Percentiles rank a stretch among this genome's conserved stretches.
These are phyloP conservation scores for Calliopsis andreniformis DNA, from an alignment of 1,140 invertebrate genomes.

Conservation along the genomic window DNA sequence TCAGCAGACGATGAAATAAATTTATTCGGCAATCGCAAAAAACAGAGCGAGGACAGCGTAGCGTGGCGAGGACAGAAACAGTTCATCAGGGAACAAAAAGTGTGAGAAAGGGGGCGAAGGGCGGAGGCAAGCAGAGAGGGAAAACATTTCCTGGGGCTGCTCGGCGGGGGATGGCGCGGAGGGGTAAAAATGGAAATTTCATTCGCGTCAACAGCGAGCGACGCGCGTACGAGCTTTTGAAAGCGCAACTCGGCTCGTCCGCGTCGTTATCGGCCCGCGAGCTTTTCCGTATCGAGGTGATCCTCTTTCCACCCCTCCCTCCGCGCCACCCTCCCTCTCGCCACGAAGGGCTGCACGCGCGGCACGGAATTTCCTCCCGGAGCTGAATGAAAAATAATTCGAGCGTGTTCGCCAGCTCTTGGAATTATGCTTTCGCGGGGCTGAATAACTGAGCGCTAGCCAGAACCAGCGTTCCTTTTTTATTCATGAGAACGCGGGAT, in stretches of 20 bases:
- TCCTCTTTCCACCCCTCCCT: constrained; percentile 4
- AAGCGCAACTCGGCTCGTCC: constrained; percentile 21
- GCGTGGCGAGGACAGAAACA: not conserved
- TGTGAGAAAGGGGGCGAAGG: not conserved
- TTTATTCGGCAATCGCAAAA: too few relatives aligned
- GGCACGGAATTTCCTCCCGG: not conserved
- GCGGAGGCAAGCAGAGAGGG: not conserved
- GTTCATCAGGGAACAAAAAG: not conserved
- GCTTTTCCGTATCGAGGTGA: constrained; percentile 14
- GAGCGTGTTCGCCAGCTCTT: not conserved
- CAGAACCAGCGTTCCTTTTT: too few relatives aligned
- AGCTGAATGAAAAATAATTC: not conserved
- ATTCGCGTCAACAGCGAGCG: constrained; percentile 56
- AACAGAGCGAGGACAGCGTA: too few relatives aligned
- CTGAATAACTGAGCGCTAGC: too few relatives aligned
- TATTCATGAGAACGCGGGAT: too few relatives aligned
- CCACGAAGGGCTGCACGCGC: not conserved
- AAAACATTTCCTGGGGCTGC: constrained; percentile 18
- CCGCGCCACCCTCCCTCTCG: constrained; percentile 12
- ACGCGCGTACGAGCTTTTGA: not conserved
- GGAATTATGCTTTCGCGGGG: not conserved
- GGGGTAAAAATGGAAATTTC: constrained; percentile 71
- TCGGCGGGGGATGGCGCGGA: constrained; percentile 14
- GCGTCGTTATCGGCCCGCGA: constrained; percentile 6
- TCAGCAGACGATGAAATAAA: too few relatives aligned